These are phyloP conservation scores for Phoxinus dragarum DNA, from an alignment of 2,797 vertebrate species.

Conservation along the genomic window DNA sequence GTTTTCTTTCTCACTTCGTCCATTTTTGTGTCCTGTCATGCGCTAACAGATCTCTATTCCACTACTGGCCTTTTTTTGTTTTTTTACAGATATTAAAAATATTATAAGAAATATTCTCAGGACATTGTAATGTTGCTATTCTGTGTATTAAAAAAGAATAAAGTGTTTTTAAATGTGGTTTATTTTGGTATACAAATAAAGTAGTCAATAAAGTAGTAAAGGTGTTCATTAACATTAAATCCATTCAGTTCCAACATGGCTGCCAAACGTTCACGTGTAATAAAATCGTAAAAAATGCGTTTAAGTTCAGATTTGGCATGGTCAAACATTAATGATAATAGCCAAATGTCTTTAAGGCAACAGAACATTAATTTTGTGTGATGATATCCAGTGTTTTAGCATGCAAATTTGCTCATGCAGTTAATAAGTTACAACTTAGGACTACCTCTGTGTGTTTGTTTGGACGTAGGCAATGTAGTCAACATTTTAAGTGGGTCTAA, in stretches of 20 bases:
- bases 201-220: background rate
- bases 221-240: background rate
- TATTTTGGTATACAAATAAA: background rate
- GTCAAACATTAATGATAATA: background rate
- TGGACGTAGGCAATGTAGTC: background rate
- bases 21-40: background rate
- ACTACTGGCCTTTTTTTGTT: background rate
- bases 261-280: background rate
- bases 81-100: background rate
- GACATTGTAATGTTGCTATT: slow-evolving; percentile 5
- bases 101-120: background rate
- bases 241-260: background rate
- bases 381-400: background rate
- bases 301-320: background rate
- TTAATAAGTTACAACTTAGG: slow-evolving; percentile 49
- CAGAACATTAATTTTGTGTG: slow-evolving; percentile 1
- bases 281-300: background rate
- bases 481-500: no score
- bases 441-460: slow-evolving; percentile 43
- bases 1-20: background rate
- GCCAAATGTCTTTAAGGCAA: slow-evolving; percentile 5
- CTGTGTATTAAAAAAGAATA: slow-evolving; percentile 21
- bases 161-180: slow-evolving; percentile 39
- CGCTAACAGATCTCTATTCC: slow-evolving; percentile 2
- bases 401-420: slow-evolving; percentile 3